Conservation (phyloP, 1,140 invertebrate species). For the Bacillus rossius region DNA sequence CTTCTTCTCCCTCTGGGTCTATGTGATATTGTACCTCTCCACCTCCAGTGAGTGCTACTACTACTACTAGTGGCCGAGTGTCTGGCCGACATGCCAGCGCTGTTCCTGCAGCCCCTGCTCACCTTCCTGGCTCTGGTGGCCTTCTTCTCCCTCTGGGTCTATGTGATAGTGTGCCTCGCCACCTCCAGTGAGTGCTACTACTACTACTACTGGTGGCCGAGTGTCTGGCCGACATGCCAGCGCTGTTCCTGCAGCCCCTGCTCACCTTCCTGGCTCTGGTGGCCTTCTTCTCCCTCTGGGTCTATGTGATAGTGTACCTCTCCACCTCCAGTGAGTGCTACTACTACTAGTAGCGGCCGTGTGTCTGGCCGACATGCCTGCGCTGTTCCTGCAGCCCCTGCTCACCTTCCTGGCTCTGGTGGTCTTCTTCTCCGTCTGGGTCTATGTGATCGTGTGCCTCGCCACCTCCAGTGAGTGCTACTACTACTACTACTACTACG, state of each 20-base stretch:
- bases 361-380: constrained; percentile 74
- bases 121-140: constrained; percentile 72
- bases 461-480: constrained; percentile 66
- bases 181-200: constrained; percentile 66
- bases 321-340: constrained; percentile 66
- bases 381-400: constrained; percentile 81
- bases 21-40: constrained; percentile 64
- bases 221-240: constrained; percentile 74
- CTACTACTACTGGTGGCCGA: too few species aligned
- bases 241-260: constrained; percentile 81
- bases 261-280: constrained; percentile 75
- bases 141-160: constrained; percentile 83
- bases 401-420: constrained; percentile 75
- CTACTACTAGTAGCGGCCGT: too few species aligned
- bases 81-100: constrained; percentile 72
- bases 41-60: constrained; percentile 66
- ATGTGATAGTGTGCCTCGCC: constrained; percentile 64
- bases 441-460: constrained; percentile 65
- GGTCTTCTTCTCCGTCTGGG: constrained; percentile 80
- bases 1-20: constrained; percentile 83
- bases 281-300: constrained; percentile 80
- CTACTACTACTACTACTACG: too few species aligned
- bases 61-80: too few species aligned
- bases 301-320: constrained; percentile 65
- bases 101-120: constrained; percentile 82